These are phyloP conservation scores for Mellivora capensis DNA, from an alignment of 2,113 vertebrate genomes.

Conservation along the genomic window DNA sequence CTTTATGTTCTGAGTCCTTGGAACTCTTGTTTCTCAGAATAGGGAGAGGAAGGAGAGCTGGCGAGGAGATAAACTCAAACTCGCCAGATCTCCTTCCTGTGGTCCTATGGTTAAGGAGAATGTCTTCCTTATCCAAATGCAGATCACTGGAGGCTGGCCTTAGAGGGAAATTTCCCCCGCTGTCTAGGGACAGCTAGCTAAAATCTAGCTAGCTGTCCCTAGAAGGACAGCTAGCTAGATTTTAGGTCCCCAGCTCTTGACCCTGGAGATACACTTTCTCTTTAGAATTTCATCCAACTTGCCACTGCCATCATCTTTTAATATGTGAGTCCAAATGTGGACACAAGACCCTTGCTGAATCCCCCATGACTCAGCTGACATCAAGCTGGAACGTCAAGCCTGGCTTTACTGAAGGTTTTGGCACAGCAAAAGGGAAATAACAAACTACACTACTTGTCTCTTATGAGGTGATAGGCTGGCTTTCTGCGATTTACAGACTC, in stretches of 20 bases:
- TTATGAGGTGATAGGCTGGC: neutral
- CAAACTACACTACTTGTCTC: neutral
- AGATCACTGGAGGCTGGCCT: neutral
- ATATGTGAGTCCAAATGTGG: neutral
- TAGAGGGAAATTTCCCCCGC: neutral
- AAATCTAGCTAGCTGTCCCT: no score
- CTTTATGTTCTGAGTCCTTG: neutral
- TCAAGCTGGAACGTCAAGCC: neutral
- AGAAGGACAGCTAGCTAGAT: slow-evolving; percentile 5
- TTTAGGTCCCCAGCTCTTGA: neutral
- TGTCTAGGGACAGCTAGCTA: no score
- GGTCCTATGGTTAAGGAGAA: neutral
- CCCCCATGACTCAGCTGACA: neutral
- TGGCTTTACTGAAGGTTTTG: neutral
- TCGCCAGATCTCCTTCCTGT: neutral
- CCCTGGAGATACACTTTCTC: neutral
- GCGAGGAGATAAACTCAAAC: neutral
- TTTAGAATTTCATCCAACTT: neutral
- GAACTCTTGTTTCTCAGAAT: neutral
- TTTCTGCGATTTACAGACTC: neutral
- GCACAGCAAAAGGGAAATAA: neutral
- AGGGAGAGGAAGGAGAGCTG: neutral
- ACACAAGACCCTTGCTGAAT: neutral
- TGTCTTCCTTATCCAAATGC: neutral
- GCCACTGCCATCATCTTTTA: neutral